These are phyloP conservation scores for Orchestes rusci DNA, from an alignment of 2,888 invertebrate genomes.

Conservation along the genomic window DNA sequence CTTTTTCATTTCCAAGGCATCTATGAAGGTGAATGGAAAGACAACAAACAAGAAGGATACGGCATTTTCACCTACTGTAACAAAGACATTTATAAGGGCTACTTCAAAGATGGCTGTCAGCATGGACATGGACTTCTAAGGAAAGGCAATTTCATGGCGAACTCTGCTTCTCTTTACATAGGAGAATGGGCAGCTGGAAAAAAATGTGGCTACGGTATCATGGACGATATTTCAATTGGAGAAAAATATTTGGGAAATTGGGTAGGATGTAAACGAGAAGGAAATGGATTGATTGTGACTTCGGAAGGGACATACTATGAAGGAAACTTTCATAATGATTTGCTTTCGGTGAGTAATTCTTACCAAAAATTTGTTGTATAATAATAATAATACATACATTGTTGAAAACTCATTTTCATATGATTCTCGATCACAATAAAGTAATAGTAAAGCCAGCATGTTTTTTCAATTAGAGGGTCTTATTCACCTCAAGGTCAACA, in stretches of 20 bases:
- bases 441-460: neutral
- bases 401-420: no score
- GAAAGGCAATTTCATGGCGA: conserved; percentile 70
- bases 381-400: neutral
- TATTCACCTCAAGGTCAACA: no score
- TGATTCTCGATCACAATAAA: neutral
- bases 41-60: conserved; percentile 75
- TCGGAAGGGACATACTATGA: conserved; percentile 88
- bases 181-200: conserved; percentile 78
- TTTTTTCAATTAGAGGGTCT: neutral
- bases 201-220: conserved; percentile 80
- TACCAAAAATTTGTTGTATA: neutral
- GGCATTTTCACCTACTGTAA: conserved; percentile 68
- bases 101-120: conserved; percentile 75
- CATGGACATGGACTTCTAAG: conserved; percentile 81
- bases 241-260: conserved; percentile 89
- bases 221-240: conserved; percentile 78
- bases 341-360: conserved; percentile 57
- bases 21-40: conserved; percentile 76
- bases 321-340: conserved; percentile 74
- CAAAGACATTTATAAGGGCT: conserved; percentile 79
- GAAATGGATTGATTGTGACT: conserved; percentile 79
- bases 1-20: conserved; percentile 47
- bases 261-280: conserved; percentile 77
- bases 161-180: conserved; percentile 74